Evolutionary conservation across 2,797 vertebrate species (phyloP).

Genomic region (Emydoidea blandingii): DNA sequence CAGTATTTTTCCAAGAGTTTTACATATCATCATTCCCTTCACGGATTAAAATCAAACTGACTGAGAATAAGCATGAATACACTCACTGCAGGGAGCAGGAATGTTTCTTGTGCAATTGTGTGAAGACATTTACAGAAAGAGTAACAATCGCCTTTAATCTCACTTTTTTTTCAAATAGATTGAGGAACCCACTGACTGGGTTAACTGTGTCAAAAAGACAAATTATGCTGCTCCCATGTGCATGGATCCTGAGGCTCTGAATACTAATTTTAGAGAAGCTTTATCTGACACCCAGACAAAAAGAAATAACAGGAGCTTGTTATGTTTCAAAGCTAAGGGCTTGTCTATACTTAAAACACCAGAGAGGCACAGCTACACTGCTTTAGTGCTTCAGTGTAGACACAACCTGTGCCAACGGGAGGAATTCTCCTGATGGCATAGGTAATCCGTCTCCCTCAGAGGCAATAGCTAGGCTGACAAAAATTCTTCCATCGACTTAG

Average conservation of each 20-base stretch:
- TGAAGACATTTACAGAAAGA: neutral
- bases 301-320: conserved; percentile 62
- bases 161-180: conserved; percentile 38
- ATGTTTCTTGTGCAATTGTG: conserved; percentile 7
- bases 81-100: neutral
- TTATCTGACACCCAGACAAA: conserved; percentile 63
- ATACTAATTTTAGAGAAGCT: conserved; percentile 67
- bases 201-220: conserved; percentile 68
- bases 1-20: neutral
- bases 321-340: conserved; percentile 58
- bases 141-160: conserved; percentile 57
- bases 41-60: neutral
- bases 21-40: neutral
- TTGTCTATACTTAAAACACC: too few species aligned
- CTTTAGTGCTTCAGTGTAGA: too few species aligned
- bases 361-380: too few species aligned
- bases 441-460: too few species aligned
- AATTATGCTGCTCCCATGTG: conserved; percentile 20
- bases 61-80: rapidly evolving
- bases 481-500: too few species aligned
- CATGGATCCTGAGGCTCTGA: conserved; percentile 32
- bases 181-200: conserved; percentile 24
- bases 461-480: too few species aligned
- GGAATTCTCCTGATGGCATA: too few species aligned
- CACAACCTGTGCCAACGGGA: too few species aligned